These are phyloP conservation scores for Hippotragus niger DNA, from an alignment of 2,113 vertebrate genomes.

Conservation along the genomic window DNA sequence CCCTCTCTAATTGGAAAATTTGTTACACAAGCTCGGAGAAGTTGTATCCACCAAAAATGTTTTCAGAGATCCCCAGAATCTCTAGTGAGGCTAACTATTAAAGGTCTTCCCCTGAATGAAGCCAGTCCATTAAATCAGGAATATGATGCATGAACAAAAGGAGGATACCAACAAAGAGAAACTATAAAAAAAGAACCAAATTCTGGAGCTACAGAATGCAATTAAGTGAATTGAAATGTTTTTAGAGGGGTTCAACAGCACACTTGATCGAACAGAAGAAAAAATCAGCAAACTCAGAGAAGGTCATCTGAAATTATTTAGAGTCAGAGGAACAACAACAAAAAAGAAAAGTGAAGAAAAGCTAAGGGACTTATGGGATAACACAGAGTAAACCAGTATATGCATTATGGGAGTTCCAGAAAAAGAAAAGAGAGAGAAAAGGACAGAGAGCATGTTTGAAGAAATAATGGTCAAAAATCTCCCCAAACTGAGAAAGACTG, in stretches of 20 bases:
- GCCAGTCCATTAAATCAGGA: neutral
- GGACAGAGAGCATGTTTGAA: neutral
- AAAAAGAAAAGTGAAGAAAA: neutral
- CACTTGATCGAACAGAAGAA: neutral
- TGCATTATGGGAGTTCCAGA: neutral
- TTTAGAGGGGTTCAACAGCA: neutral
- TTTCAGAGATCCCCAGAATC: neutral
- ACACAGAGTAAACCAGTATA: neutral
- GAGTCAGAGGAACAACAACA: neutral
- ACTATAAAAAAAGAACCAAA: neutral
- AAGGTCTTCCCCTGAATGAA: neutral
- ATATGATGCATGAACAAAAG: neutral
- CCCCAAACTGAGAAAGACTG: neutral
- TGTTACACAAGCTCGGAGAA: neutral
- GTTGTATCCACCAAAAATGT: neutral
- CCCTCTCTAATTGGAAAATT: neutral
- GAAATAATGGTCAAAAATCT: neutral
- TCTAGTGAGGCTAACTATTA: neutral
- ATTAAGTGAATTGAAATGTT: constrained; percentile 11
- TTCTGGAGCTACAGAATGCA: neutral
- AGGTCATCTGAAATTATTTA: neutral
- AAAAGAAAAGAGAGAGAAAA: neutral
- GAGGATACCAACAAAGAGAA: constrained; percentile 2
- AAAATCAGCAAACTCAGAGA: neutral
- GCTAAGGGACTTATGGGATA: neutral